Conservation (phyloP, 1,140 invertebrate species). For the Pygmarrhopalites habei region DNA sequence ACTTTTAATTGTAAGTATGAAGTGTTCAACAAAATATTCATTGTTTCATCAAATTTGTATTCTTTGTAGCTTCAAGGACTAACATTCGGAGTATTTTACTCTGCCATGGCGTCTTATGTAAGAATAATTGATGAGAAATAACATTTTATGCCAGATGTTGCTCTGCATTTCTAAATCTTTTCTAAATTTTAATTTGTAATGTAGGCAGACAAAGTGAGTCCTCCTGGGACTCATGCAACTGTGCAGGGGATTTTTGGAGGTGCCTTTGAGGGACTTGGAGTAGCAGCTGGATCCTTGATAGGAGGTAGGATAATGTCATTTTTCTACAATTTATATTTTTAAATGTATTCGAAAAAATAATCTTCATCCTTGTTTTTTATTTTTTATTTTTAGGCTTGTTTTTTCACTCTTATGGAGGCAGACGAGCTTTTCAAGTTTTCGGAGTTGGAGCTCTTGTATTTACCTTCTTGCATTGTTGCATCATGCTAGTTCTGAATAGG, state of each 20-base stretch:
- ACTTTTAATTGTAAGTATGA: too few relatives aligned
- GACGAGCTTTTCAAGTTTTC: conserved; percentile 61
- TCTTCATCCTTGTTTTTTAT: too few relatives aligned
- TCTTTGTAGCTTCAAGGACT: conserved; percentile 74
- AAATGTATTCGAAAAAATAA: too few relatives aligned
- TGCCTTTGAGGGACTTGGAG: conserved; percentile 71
- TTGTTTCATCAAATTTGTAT: background rate
- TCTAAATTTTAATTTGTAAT: too few relatives aligned
- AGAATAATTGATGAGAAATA: too few relatives aligned
- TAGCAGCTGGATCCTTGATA: conserved; percentile 65
- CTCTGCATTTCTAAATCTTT: too few relatives aligned
- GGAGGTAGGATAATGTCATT: too few relatives aligned
- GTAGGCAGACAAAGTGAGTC: conserved; percentile 78
- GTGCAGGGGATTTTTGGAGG: conserved; percentile 76
- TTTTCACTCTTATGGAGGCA: conserved; percentile 54
- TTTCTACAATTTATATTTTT: too few relatives aligned
- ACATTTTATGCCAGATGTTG: too few relatives aligned
- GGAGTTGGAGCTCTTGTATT: conserved; percentile 58
- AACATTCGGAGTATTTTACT: conserved; percentile 80
- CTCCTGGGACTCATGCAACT: conserved; percentile 76
- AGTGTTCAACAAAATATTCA: too few relatives aligned
- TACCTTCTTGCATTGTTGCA: conserved; percentile 54
- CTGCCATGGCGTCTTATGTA: conserved; percentile 78
- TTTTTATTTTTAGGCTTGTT: conserved; percentile 61
- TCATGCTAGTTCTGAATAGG: conserved; percentile 49